Conservation (phyloP, 1,140 invertebrate species). For the Maniola jurtina region DNA sequence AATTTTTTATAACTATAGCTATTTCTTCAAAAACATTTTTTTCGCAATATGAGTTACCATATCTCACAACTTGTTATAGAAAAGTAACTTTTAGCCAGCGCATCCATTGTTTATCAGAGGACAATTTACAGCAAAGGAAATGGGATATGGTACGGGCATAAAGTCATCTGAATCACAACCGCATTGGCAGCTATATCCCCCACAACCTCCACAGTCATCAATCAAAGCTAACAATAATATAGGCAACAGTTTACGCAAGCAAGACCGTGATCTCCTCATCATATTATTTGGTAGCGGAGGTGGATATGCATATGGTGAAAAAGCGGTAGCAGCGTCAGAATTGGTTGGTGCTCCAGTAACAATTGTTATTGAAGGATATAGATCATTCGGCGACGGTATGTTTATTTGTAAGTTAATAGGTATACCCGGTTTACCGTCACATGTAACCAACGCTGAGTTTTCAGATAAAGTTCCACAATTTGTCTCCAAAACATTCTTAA, state of each 20-base stretch:
- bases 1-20: too few species aligned
- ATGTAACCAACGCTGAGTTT: constrained; percentile 12
- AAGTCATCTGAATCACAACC: constrained; percentile 34
- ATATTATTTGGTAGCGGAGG: constrained; percentile 35
- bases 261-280: constrained; percentile 35
- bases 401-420: constrained; percentile 49
- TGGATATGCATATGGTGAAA: constrained; percentile 21
- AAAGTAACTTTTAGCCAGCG: too few species aligned
- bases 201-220: constrained; percentile 29
- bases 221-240: constrained; percentile 44
- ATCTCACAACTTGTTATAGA: too few species aligned
- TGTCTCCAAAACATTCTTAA: constrained; percentile 9
- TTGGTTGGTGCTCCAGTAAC: constrained; percentile 30
- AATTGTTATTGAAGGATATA: constrained; percentile 37
- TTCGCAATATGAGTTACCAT: too few species aligned
- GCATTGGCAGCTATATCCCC: constrained; percentile 29
- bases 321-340: constrained; percentile 10
- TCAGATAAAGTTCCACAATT: constrained; percentile 10
- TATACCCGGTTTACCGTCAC: constrained; percentile 16
- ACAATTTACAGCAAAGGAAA: constrained; percentile 42
- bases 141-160: constrained; percentile 43
- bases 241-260: constrained; percentile 42
- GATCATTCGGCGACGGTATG: constrained; percentile 34
- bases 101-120: constrained; percentile 23
- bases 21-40: too few species aligned